Evolutionary conservation across 2,888 invertebrate species (phyloP), one percentile per base, ranked within the genome.

Genomic region (Dorcus hopei): DNA sequence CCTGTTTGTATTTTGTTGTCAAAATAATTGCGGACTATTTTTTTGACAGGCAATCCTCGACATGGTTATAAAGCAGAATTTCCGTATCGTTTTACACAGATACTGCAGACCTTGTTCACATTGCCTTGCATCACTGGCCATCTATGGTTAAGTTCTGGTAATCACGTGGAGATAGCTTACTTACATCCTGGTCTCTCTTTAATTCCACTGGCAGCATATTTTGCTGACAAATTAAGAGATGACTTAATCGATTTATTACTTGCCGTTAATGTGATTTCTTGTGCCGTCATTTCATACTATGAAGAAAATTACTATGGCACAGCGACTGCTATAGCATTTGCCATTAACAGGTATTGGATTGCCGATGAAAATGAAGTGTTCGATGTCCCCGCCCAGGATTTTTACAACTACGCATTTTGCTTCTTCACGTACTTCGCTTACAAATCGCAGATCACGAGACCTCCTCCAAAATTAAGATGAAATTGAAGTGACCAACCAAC

Each of bases 351-450:
- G 65, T 78, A 74, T 65, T 49, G 70, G 49, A 65, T 76, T 53
- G 69, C 66, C 54, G 68, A 73, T 53, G 65, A 69, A 42, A 68
- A 70, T 42, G 64, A 67, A 38, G 65, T 69, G 26, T 68, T 71
- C 45, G 72, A 75, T 42, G 68, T 77, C 61, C 76, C 78, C 48
- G 65, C 72, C 58, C 68, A 72, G 61, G 77, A 78, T 67, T 69
- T 79, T 59, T 75, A 72, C 57, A 78, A 77, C 63, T 76, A 77
- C 65, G 75, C 75, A 33, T 65, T 77, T 61, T 76, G 77, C 63
- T 78, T 79, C 65, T 77, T 74, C 66, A 59, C 72, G 50, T 72
- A 68, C 61, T 79, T 78, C 65, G 68, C 74, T 43, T 62, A 73
- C 19, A 72, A 67, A 62, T 70, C 76, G 59, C 64, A 66, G 26